These are phyloP conservation scores for Arenicola marina DNA, from an alignment of 2,888 invertebrate genomes.

Conservation along the genomic window DNA sequence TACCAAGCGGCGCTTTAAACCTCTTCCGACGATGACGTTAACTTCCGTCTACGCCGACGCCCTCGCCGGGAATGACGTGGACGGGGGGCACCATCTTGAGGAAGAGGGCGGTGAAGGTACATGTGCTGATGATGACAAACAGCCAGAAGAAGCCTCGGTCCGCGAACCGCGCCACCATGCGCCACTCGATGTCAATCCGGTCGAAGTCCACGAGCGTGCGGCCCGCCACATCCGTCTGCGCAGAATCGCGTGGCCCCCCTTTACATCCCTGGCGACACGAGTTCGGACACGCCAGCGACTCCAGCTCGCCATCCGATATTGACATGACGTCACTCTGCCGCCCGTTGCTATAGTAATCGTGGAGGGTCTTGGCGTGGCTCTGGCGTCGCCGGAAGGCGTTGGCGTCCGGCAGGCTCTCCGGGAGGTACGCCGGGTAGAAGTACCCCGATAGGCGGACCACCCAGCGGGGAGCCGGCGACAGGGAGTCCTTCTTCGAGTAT, in stretches of 20 bases:
- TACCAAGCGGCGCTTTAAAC: too few species aligned
- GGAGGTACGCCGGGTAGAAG: slow-evolving; percentile 19
- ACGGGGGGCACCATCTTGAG: slow-evolving; percentile 31
- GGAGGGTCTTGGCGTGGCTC: neutral
- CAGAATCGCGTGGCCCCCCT: neutral
- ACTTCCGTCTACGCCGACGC: too few species aligned
- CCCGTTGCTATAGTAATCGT: slow-evolving; percentile 15
- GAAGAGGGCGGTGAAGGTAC: slow-evolving; percentile 30
- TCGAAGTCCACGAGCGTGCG: slow-evolving; percentile 9
- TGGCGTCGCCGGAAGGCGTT: slow-evolving; percentile 3
- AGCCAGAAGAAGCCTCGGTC: slow-evolving; percentile 43
- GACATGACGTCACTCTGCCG: slow-evolving; percentile 21
- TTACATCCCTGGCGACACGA: neutral
- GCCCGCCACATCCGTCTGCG: neutral
- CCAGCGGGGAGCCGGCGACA: slow-evolving; percentile 28
- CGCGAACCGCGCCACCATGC: slow-evolving; percentile 33
- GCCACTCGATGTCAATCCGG: slow-evolving; percentile 35
- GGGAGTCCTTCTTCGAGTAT: slow-evolving; percentile 35
- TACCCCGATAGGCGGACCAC: slow-evolving; percentile 25
- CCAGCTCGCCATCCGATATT: slow-evolving; percentile 29
- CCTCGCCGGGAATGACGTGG: too few species aligned
- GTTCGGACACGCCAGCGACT: slow-evolving; percentile 18
- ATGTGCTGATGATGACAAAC: slow-evolving; percentile 36
- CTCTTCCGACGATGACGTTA: too few species aligned
- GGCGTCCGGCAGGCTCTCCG: neutral